Percentiles rank a stretch among this genome's conserved stretches.
Evolutionary conservation across 2,888 invertebrate genomes (phyloP).

Genomic region (Yponomeuta plumbellus): DNA sequence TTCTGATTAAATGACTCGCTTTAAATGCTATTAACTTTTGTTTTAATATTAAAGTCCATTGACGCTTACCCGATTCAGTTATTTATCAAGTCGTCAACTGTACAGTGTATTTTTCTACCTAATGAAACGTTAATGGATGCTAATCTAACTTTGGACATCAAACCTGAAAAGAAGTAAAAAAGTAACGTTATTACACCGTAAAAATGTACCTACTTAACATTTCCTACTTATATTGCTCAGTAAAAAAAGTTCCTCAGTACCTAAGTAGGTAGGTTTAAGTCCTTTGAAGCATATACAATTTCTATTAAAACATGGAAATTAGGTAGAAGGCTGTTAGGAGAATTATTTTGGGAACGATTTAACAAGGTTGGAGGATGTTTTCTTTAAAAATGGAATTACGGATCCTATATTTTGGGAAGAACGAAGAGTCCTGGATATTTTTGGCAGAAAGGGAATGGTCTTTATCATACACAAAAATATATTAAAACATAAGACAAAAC

Average conservation of each 20-base stretch:
- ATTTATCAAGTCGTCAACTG: neutral
- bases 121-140: neutral
- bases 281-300: neutral
- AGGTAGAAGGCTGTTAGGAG: neutral
- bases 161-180: conserved; percentile 11
- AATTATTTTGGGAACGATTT: too few relatives aligned
- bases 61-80: too few relatives aligned
- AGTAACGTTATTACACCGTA: neutral
- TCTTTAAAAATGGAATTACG: too few relatives aligned
- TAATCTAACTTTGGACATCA: conserved; percentile 4
- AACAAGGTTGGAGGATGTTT: too few relatives aligned
- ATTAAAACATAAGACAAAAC: too few relatives aligned
- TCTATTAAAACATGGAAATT: neutral
- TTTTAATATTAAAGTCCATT: too few relatives aligned
- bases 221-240: neutral
- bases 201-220: neutral
- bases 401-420: too few relatives aligned
- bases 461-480: too few relatives aligned
- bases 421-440: too few relatives aligned
- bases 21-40: too few relatives aligned
- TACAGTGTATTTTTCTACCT: neutral
- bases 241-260: neutral
- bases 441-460: too few relatives aligned
- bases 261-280: neutral
- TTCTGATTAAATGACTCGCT: neutral